Evolutionary conservation across 2,113 vertebrate species (phyloP).

Genomic region (Gobius niger): DNA sequence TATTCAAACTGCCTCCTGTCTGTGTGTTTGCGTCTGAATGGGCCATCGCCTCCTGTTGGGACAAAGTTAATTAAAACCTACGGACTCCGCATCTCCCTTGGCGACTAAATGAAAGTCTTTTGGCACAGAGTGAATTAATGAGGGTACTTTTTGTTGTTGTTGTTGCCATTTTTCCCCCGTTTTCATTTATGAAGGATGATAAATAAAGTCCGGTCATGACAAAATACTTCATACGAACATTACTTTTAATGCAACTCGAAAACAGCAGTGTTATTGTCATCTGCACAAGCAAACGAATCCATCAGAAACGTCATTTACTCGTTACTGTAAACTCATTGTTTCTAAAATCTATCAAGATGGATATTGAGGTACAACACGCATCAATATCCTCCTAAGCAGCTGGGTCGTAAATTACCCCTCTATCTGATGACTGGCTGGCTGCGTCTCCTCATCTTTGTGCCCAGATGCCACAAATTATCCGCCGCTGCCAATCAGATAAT

Average conservation of each 20-base stretch:
- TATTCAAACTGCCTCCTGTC: conserved; percentile 48
- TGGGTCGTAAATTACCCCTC: conserved; percentile 47
- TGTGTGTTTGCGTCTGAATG: conserved; percentile 61
- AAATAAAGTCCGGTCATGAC: too few relatives aligned
- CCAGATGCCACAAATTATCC: conserved; percentile 60
- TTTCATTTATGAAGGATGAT: too few relatives aligned
- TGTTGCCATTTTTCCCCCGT: too few relatives aligned
- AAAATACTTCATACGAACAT: too few relatives aligned
- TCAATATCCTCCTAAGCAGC: conserved; percentile 7
- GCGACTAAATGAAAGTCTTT: conserved; percentile 49
- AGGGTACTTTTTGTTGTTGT: too few relatives aligned
- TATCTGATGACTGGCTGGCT: conserved; percentile 27
- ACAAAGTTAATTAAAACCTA: conserved; percentile 72
- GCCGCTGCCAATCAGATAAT: conserved; percentile 55
- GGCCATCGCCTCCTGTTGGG: conserved; percentile 67
- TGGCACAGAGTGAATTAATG: too few relatives aligned
- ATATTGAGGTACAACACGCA: conserved; percentile 7
- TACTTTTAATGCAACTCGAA: too few relatives aligned
- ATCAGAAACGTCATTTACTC: too few relatives aligned
- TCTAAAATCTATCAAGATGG: too few relatives aligned
- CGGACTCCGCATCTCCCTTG: conserved; percentile 42
- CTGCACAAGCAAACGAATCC: too few relatives aligned
- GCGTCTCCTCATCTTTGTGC: conserved; percentile 34
- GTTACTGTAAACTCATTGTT: too few relatives aligned
- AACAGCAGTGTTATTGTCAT: too few relatives aligned